These are phyloP conservation scores for Carcina quercana DNA, from an alignment of 2,888 invertebrate species.

Conservation along the genomic window DNA sequence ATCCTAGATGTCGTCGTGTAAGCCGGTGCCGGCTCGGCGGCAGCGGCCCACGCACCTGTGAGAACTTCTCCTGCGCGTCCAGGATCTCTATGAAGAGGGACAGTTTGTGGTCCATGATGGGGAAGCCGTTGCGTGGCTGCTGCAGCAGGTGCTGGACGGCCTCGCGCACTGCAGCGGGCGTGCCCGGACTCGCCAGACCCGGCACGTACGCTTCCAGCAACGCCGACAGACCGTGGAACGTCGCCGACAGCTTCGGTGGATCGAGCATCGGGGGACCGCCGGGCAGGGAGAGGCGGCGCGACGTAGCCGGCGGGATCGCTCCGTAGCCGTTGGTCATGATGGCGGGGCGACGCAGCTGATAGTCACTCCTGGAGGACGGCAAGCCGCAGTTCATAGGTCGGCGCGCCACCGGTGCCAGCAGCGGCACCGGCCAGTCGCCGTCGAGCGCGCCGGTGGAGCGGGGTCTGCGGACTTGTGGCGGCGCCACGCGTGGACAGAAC, in stretches of 20 bases:
- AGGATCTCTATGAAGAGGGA: slow-evolving; percentile 87
- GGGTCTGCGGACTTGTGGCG: slow-evolving; percentile 63
- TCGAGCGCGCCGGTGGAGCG: slow-evolving; percentile 76
- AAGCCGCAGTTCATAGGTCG: slow-evolving; percentile 68
- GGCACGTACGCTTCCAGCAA: slow-evolving; percentile 12
- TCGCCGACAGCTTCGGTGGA: slow-evolving; percentile 76
- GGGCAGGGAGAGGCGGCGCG: slow-evolving; percentile 71
- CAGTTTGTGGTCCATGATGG: slow-evolving; percentile 85
- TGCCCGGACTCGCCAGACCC: slow-evolving; percentile 51
- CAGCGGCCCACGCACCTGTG: slow-evolving; percentile 80
- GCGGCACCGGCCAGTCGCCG: slow-evolving; percentile 63
- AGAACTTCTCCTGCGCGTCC: slow-evolving; percentile 87
- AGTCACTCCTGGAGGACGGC: slow-evolving; percentile 77
- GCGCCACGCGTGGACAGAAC: slow-evolving; percentile 42
- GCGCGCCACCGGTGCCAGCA: slow-evolving; percentile 72
- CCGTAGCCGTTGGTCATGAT: slow-evolving; percentile 69
- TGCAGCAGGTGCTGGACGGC: slow-evolving; percentile 80
- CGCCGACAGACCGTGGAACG: slow-evolving; percentile 74
- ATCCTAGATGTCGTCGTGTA: no score
- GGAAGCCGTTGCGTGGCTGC: slow-evolving; percentile 83
- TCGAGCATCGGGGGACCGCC: slow-evolving; percentile 53
- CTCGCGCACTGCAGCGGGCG: slow-evolving; percentile 79
- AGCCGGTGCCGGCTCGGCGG: not conserved
- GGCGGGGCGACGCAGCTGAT: slow-evolving; percentile 73
- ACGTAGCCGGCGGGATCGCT: slow-evolving; percentile 65